A percentile compares a stretch with the other conserved stretches of the same genome.
These are phyloP conservation scores for Argyresthia goedartella DNA, from an alignment of 2,888 invertebrate species.

Conservation along the genomic window DNA sequence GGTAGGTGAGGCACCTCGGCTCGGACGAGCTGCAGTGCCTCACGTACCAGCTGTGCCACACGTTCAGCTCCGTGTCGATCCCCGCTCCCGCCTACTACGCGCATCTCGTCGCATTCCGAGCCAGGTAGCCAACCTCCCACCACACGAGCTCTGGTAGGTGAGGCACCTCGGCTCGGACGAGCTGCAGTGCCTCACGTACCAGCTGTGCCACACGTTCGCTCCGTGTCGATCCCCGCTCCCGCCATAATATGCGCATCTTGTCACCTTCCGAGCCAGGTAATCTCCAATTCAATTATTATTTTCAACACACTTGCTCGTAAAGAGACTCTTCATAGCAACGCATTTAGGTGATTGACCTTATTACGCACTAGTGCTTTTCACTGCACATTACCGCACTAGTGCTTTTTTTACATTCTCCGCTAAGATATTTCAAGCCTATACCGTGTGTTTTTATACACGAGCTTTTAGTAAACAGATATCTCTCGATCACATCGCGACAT, in stretches of 20 bases:
- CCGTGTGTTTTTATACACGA: no score
- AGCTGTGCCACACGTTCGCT: slow-evolving; percentile 99
- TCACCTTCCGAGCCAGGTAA: slow-evolving; percentile 98
- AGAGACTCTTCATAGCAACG: no score
- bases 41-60: slow-evolving; percentile 99
- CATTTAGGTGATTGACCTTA: no score
- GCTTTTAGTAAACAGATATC: no score
- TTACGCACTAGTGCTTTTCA: no score
- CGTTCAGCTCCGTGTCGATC: slow-evolving; percentile 97
- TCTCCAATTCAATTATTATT: no score
- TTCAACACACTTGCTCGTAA: no score
- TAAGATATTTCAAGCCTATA: no score
- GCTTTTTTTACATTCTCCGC: no score
- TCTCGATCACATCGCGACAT: no score
- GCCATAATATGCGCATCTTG: slow-evolving; percentile 99
- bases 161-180: slow-evolving; percentile 99
- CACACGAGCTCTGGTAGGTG: slow-evolving; percentile 99
- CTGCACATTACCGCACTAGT: no score
- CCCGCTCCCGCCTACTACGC: slow-evolving; percentile 99
- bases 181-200: slow-evolving; percentile 98
- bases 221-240: slow-evolving; percentile 98
- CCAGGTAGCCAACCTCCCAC: no score
- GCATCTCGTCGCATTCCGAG: slow-evolving; percentile 98
- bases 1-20: slow-evolving; percentile 99
- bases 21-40: slow-evolving; percentile 99